Conservation (phyloP, 2,888 invertebrate genomes). For the Malthinus seriepunctatus region DNA sequence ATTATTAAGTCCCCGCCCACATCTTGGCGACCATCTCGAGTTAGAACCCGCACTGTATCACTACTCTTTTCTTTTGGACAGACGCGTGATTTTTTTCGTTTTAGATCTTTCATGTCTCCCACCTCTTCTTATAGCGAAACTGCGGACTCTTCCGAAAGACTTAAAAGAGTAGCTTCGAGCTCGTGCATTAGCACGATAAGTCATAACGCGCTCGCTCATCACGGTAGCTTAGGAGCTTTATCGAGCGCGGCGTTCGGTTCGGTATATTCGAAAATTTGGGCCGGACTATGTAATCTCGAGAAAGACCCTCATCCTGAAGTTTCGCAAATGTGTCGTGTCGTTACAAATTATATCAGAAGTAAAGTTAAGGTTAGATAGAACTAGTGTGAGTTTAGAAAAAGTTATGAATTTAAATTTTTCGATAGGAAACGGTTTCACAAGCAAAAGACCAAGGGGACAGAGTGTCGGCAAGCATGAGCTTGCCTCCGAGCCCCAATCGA, state of each 20-base stretch:
- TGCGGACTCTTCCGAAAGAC: constrained; percentile 35
- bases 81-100: background rate
- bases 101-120: constrained; percentile 31
- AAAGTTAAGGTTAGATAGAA: constrained; percentile 61
- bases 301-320: constrained; percentile 89
- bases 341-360: constrained; percentile 76
- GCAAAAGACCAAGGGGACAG: constrained; percentile 25
- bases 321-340: constrained; percentile 73
- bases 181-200: constrained; percentile 69
- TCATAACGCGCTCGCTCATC: constrained; percentile 37
- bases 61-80: background rate
- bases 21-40: too few species aligned
- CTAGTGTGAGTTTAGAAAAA: background rate
- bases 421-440: constrained; percentile 7
- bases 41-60: too few species aligned
- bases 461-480: constrained; percentile 50
- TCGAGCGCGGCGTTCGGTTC: constrained; percentile 66
- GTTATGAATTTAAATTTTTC: background rate
- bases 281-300: constrained; percentile 74
- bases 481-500: constrained; percentile 63
- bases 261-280: constrained; percentile 90
- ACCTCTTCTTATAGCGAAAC: constrained; percentile 25
- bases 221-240: constrained; percentile 54
- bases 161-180: constrained; percentile 71
- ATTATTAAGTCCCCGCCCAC: too few species aligned